Evolutionary conservation across 2,888 invertebrate genomes (phyloP).

Genomic region (Ephialtes manifestator): DNA sequence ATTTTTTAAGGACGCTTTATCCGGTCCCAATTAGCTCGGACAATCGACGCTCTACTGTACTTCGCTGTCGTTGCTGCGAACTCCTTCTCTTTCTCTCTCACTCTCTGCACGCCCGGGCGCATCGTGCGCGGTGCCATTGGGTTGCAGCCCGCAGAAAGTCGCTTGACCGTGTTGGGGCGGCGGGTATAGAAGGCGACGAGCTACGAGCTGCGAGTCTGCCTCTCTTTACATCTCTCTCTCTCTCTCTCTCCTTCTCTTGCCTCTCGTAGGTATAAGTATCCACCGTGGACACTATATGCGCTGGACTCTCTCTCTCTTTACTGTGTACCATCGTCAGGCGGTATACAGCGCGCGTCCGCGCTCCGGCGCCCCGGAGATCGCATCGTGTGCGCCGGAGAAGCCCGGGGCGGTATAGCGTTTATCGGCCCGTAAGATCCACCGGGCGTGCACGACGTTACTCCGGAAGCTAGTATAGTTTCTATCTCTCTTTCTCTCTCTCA

Average conservation of each 20-base stretch:
- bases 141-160: conserved; percentile 19
- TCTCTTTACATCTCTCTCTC: neutral
- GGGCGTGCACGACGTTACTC: conserved; percentile 68
- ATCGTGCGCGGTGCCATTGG: conserved; percentile 32
- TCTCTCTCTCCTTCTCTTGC: neutral
- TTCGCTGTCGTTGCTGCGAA: neutral
- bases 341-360: conserved; percentile 64
- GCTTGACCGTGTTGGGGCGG: conserved; percentile 29
- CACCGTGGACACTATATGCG: too few relatives aligned
- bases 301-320: neutral
- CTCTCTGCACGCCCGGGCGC: neutral
- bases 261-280: too few relatives aligned
- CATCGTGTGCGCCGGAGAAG: conserved; percentile 70
- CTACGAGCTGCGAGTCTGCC: conserved; percentile 10
- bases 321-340: conserved; percentile 13
- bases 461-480: conserved; percentile 63
- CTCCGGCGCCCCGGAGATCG: conserved; percentile 71
- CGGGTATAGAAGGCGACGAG: conserved; percentile 36
- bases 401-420: conserved; percentile 70
- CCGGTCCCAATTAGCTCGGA: too few relatives aligned
- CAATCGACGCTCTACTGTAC: too few relatives aligned
- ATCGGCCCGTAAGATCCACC: conserved; percentile 71
- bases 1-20: too few relatives aligned
- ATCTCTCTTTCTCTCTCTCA: conserved; percentile 6
- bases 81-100: neutral